These are phyloP conservation scores for Callinectes sapidus DNA, from an alignment of 2,888 invertebrate genomes.

Conservation along the genomic window DNA sequence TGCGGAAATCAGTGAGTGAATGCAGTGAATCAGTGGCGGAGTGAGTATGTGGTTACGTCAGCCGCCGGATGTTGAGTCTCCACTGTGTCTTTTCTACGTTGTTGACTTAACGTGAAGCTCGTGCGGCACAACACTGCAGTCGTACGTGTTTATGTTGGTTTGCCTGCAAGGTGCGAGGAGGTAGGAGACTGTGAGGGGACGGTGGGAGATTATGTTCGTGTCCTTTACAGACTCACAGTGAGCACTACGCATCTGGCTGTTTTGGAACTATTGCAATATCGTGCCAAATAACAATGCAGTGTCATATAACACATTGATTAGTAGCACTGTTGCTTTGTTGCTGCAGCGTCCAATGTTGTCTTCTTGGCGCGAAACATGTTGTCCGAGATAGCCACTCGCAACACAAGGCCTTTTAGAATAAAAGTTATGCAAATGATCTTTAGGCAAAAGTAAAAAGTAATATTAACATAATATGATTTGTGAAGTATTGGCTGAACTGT, in stretches of 20 bases:
- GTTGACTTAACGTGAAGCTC: not conserved
- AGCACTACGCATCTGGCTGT: not conserved
- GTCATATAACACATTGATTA: not conserved
- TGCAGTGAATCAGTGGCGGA: not conserved
- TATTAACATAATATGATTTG: not conserved
- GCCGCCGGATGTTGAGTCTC: not conserved
- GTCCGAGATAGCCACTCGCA: not conserved
- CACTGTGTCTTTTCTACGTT: not conserved
- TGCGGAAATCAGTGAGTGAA: not conserved
- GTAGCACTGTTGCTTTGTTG: not conserved
- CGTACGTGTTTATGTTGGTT: not conserved
- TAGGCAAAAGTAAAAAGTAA: not conserved
- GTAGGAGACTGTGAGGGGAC: not conserved
- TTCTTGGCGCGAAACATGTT: not conserved
- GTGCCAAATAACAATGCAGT: not conserved
- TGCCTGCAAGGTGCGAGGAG: not conserved
- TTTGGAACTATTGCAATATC: not conserved
- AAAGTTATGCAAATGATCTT: not conserved
- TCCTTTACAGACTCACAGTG: not conserved
- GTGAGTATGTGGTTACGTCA: not conserved
- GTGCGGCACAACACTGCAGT: not conserved
- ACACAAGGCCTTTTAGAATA: not conserved
- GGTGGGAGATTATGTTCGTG: not conserved
- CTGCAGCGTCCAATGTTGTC: not conserved
- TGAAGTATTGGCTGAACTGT: not conserved